Base-by-base conservation (phyloP, 2,797 vertebrate species). In the Anomalospiza imberbis region DNA sequence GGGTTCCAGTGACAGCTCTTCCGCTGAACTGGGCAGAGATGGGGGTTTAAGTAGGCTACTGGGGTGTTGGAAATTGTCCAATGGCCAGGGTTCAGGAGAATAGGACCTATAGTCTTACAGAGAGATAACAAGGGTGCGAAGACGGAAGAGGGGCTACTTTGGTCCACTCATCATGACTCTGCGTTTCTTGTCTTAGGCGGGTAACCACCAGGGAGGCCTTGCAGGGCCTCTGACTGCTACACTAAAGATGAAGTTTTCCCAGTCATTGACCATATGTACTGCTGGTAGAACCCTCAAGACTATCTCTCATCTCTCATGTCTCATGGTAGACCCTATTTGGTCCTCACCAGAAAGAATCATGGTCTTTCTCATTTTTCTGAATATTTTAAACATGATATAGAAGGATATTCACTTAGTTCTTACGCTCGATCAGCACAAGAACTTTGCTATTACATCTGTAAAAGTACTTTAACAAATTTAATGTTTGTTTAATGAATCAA, bases 231-330 rank as follows among this genome's bases (percentile, higher is more conserved):
- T n/a, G n/a, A n/a, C n/a, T n/a, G n/a, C n/a, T n/a, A n/a, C n/a
- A n/a, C n/a, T n/a, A n/a, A 34, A 34, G 34, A 50, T 20, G 29
- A 76, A 55, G 2, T 45, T 68, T 88, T 15, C 13, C 2, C 18
- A 55, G 0, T 51, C 48, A 53, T 21, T 62, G 32, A 6, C 7
- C 24, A 17, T 7, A 29, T 0, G 61, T 18, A 20, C 17, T 71
- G 7, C 20, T 31, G n/a, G 12, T 55, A 60, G 34, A 66, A 55
- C 5, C 8, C 20, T 55, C 26, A 87, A n/a, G n/a, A 54, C 10
- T 1, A 3, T 8, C 4, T 55, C 16, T 63, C 10, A 3, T 8
- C 4, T 55, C 16, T 63, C 10, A 3, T 1, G 0, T 63, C 22
- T 63, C 22, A 5, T 1, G 0, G 5, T 20, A 63, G 6, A 50